Evolutionary conservation across 2,888 invertebrate genomes (phyloP).

Genomic region (Psococerastis gibbosa): DNA sequence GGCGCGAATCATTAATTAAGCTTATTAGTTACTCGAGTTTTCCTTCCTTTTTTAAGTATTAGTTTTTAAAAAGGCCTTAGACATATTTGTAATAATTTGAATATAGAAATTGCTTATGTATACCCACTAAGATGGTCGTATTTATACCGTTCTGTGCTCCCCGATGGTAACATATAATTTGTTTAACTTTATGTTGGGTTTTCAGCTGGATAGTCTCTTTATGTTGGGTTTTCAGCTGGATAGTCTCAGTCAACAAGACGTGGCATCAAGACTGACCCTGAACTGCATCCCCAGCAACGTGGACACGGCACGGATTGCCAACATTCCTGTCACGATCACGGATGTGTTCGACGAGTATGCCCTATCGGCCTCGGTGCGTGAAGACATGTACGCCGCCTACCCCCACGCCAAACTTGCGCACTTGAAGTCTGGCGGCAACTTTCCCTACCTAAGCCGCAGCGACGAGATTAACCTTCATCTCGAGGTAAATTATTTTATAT

Average conservation of each 20-base stretch:
- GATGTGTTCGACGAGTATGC: slow-evolving; percentile 84
- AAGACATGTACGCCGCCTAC: slow-evolving; percentile 69
- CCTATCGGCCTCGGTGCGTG: slow-evolving; percentile 52
- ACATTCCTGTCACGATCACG: slow-evolving; percentile 59
- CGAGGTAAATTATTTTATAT: no score
- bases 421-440: slow-evolving; percentile 75
- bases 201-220: slow-evolving; percentile 4
- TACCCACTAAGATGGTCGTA: no score
- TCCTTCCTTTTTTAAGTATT: no score
- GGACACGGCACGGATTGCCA: slow-evolving; percentile 47
- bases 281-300: slow-evolving; percentile 68
- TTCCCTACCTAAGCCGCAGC: slow-evolving; percentile 72
- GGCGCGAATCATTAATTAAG: no score
- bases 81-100: no score
- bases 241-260: slow-evolving; percentile 56
- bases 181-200: slow-evolving; percentile 1
- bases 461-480: slow-evolving; percentile 80
- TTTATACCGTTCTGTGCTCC: no score
- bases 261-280: slow-evolving; percentile 70
- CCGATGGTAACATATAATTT: slow-evolving; percentile 12
- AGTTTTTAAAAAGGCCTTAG: no score
- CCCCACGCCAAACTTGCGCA: slow-evolving; percentile 72
- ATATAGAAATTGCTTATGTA: no score
- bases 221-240: slow-evolving; percentile 70
- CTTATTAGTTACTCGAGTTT: no score